These are phyloP conservation scores for Periphyllus acericola DNA, from an alignment of 2,888 invertebrate species.

Conservation along the genomic window DNA sequence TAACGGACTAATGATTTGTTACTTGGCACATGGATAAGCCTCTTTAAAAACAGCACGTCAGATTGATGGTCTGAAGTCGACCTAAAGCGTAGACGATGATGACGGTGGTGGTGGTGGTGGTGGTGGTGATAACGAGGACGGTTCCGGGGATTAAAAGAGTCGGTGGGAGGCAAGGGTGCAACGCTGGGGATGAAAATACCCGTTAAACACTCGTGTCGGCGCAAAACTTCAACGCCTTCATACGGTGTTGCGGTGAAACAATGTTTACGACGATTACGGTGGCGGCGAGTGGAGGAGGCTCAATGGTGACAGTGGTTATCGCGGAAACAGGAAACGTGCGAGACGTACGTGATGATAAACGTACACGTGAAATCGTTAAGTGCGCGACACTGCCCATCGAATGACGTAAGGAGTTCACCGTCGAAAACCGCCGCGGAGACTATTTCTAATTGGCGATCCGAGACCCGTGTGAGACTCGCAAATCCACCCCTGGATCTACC, in stretches of 20 bases:
- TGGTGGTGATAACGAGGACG: too few relatives aligned
- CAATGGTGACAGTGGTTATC: neutral
- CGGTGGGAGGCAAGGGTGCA: too few relatives aligned
- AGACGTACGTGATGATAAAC: neutral
- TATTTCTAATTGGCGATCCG: too few relatives aligned
- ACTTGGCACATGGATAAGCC: neutral
- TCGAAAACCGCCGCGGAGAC: too few relatives aligned
- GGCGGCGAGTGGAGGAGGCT: too few relatives aligned
- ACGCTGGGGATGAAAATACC: neutral
- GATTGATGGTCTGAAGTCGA: conserved; percentile 26
- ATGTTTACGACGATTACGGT: too few relatives aligned
- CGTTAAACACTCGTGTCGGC: neutral
- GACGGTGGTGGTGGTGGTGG: neutral
- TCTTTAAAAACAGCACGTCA: conserved; percentile 32
- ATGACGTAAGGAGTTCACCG: neutral
- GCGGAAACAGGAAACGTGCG: neutral
- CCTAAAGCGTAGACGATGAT: neutral
- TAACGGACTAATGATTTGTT: conserved; percentile 37
- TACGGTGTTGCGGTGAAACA: neutral
- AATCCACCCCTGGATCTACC: too few relatives aligned
- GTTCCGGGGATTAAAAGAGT: neutral
- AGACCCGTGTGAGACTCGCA: too few relatives aligned
- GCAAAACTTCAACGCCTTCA: neutral
- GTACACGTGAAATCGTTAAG: neutral
- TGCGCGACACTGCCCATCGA: neutral